phyloP scores from a whole-genome alignment of 2,888 invertebrate species.

The Malacosoma neustria region DNA sequence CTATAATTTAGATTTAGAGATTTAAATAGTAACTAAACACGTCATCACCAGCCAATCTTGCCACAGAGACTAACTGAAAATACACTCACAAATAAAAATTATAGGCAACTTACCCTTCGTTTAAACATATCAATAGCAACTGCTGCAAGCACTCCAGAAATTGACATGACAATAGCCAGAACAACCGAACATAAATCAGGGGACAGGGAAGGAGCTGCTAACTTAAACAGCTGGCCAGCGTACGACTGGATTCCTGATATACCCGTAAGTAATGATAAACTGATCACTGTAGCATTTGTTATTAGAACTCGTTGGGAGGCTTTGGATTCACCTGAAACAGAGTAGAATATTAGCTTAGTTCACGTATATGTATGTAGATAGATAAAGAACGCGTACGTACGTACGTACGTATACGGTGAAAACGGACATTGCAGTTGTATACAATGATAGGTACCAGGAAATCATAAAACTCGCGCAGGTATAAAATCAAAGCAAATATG shows the following conservation, averaged over 20 bases:
- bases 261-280: slow-evolving; percentile 26
- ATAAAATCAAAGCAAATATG: too few relatives aligned
- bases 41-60: too few relatives aligned
- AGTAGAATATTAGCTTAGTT: background rate
- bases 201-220: slow-evolving; percentile 52
- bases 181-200: slow-evolving; percentile 64
- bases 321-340: slow-evolving; percentile 38
- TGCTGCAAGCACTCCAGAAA: slow-evolving; percentile 44
- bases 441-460: slow-evolving; percentile 17
- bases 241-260: slow-evolving; percentile 34
- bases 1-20: too few relatives aligned
- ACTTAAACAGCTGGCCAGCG: slow-evolving; percentile 52
- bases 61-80: too few relatives aligned
- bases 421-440: slow-evolving; percentile 14
- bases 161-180: slow-evolving; percentile 62
- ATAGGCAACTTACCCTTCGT: slow-evolving; percentile 59
- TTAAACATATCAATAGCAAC: slow-evolving; percentile 64
- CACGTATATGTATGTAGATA: too few relatives aligned
- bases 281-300: slow-evolving; percentile 9
- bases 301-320: slow-evolving; percentile 33
- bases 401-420: too few relatives aligned
- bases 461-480: slow-evolving; percentile 7
- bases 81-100: too few relatives aligned
- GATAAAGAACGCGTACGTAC: too few relatives aligned
- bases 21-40: too few relatives aligned